phyloP scores from a whole-genome alignment of 2,797 vertebrate species.

The Anniella stebbinsi region DNA sequence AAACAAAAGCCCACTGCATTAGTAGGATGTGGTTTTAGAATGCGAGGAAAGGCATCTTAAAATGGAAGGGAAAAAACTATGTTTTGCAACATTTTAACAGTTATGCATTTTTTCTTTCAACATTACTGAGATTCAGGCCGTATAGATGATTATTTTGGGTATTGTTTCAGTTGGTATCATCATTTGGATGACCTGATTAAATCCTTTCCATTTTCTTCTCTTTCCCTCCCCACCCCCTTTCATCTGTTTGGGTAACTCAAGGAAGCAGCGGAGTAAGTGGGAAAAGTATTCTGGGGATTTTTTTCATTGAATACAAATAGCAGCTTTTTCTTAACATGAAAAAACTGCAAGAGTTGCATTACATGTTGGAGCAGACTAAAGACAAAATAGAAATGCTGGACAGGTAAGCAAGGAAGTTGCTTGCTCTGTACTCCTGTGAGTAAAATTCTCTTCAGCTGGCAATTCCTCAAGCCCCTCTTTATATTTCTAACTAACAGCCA shows the following conservation, averaged over 20 bases:
- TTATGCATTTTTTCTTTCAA: neutral
- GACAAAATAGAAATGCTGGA: neutral
- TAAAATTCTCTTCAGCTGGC: neutral
- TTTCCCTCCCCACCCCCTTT: conserved; percentile 10
- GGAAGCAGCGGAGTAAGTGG: neutral
- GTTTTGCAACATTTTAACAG: neutral
- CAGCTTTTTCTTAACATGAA: neutral
- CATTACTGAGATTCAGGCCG: conserved; percentile 3
- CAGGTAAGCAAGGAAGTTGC: neutral
- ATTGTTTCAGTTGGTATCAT: conserved; percentile 32
- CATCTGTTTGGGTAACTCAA: neutral
- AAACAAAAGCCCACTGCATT: conserved; percentile 42
- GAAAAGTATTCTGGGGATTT: neutral
- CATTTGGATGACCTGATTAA: neutral
- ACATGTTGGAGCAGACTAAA: neutral
- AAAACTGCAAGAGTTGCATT: neutral
- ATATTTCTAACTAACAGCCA: neutral
- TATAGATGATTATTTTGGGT: conserved; percentile 19
- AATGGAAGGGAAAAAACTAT: neutral
- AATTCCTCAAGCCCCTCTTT: neutral
- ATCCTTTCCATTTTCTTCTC: conserved; percentile 24
- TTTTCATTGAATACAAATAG: neutral
- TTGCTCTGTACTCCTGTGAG: neutral
- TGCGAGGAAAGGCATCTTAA: neutral
- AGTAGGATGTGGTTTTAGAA: conserved; percentile 24